phyloP scores from a whole-genome alignment of 2,888 invertebrate genomes.

The Lissocephala sabroskyi region DNA sequence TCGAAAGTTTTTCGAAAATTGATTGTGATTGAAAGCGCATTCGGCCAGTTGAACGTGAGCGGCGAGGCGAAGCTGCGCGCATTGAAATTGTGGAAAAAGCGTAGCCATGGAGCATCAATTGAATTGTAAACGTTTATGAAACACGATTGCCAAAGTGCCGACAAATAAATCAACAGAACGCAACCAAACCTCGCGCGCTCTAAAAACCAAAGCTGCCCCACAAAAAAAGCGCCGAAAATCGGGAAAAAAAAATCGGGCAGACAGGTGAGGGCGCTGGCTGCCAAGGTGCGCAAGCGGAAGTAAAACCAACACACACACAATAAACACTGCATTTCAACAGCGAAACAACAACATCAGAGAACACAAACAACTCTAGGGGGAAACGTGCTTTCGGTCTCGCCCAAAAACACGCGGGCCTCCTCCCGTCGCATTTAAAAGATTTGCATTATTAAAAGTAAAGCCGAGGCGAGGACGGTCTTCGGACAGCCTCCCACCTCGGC shows the following conservation, averaged over 20 bases:
- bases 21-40: conserved; percentile 50
- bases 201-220: too few species aligned
- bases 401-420: conserved; percentile 10
- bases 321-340: neutral
- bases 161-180: too few species aligned
- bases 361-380: conserved; percentile 6
- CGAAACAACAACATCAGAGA: conserved; percentile 9
- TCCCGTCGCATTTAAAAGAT: conserved; percentile 50
- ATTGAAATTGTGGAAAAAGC: too few species aligned
- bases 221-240: too few species aligned
- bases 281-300: conserved; percentile 36
- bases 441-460: conserved; percentile 54
- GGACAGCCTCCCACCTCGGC: too few species aligned
- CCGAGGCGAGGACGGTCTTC: too few species aligned
- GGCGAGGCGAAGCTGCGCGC: too few species aligned
- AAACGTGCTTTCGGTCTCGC: conserved; percentile 48
- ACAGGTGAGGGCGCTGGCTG: too few species aligned
- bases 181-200: too few species aligned
- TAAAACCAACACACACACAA: conserved; percentile 2
- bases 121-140: conserved; percentile 42
- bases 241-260: too few species aligned
- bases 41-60: too few species aligned
- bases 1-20: conserved; percentile 30
- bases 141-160: conserved; percentile 13
- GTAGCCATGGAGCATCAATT: conserved; percentile 11